Evolutionary conservation across 2,888 invertebrate genomes (phyloP).

Genomic region (Unio pictorum): DNA sequence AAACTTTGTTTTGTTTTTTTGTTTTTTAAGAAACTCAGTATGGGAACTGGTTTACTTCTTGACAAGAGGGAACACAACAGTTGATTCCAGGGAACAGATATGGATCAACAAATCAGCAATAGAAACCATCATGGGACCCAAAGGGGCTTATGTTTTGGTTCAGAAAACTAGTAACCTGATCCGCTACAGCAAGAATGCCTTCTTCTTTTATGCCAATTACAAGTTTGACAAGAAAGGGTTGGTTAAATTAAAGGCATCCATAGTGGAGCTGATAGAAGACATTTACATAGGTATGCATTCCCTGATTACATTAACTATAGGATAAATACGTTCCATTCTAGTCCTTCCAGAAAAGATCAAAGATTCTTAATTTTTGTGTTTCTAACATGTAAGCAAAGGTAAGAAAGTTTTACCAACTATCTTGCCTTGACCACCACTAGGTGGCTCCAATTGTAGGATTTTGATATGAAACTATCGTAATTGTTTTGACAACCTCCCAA

Average conservation of each 20-base stretch:
- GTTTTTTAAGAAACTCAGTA: conserved; percentile 25
- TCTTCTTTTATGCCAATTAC: conserved; percentile 23
- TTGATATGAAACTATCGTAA: too few relatives aligned
- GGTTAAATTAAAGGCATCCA: conserved; percentile 13
- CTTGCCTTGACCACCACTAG: too few relatives aligned
- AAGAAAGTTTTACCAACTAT: too few relatives aligned
- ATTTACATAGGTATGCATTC: conserved; percentile 19
- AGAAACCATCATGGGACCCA: conserved; percentile 17
- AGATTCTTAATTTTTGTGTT: too few relatives aligned
- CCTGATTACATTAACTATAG: not conserved
- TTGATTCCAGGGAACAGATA: conserved; percentile 29
- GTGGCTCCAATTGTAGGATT: too few relatives aligned
- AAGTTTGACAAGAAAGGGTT: conserved; percentile 29
- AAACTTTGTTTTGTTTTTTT: too few relatives aligned
- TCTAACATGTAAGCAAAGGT: too few relatives aligned
- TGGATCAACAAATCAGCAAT: conserved; percentile 20
- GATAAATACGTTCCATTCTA: conserved; percentile 3
- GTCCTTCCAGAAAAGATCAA: too few relatives aligned
- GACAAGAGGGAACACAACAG: conserved; percentile 12
- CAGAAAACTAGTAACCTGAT: conserved; percentile 5
- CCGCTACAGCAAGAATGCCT: conserved; percentile 24
- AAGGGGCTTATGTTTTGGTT: conserved; percentile 14
- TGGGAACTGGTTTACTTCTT: conserved; percentile 43
- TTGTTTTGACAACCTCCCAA: too few relatives aligned
- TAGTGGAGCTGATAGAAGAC: conserved; percentile 21